These are phyloP conservation scores for Bombylius discolor DNA, from an alignment of 2,888 invertebrate species.

Conservation along the genomic window DNA sequence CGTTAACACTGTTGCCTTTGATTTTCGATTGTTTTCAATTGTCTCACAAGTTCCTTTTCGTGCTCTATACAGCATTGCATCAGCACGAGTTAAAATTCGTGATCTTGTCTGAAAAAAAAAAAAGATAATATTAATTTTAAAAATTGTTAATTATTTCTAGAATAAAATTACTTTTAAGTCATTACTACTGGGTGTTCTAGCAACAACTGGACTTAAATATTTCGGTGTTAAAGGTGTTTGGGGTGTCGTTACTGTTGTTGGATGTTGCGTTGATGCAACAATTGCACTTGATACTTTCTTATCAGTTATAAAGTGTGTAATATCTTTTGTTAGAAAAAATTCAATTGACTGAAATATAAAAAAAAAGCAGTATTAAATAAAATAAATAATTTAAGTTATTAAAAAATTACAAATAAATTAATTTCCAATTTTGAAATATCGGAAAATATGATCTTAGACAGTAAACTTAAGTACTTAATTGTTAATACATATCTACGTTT, in stretches of 20 bases:
- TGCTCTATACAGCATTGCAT: conserved; percentile 70
- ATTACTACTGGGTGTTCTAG: conserved; percentile 7
- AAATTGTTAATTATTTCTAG: not conserved
- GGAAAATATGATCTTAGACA: too few species aligned
- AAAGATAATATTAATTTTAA: not conserved
- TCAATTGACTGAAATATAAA: conserved; percentile 21
- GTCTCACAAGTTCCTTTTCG: conserved; percentile 23
- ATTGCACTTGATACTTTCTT: conserved; percentile 15
- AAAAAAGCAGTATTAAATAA: not conserved
- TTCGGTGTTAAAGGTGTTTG: conserved; percentile 20
- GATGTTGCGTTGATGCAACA: conserved; percentile 8
- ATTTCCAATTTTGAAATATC: too few species aligned
- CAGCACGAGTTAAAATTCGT: conserved; percentile 44
- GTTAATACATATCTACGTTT: too few species aligned
- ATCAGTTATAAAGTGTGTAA: conserved; percentile 36
- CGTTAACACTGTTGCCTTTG: conserved; percentile 9
- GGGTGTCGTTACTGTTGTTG: conserved; percentile 25
- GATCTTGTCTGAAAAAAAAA: conserved; percentile 8
- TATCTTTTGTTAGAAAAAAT: conserved; percentile 31
- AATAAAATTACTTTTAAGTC: conserved; percentile 10
- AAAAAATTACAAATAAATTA: not conserved
- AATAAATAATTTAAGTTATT: not conserved
- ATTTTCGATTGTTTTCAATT: not conserved
- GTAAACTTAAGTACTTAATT: too few species aligned
- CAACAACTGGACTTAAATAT: conserved; percentile 11